A percentile compares a stretch with the other conserved stretches of the same genome.
Evolutionary conservation across 2,113 vertebrate genomes (phyloP).

Genomic region (Sturnira hondurensis): DNA sequence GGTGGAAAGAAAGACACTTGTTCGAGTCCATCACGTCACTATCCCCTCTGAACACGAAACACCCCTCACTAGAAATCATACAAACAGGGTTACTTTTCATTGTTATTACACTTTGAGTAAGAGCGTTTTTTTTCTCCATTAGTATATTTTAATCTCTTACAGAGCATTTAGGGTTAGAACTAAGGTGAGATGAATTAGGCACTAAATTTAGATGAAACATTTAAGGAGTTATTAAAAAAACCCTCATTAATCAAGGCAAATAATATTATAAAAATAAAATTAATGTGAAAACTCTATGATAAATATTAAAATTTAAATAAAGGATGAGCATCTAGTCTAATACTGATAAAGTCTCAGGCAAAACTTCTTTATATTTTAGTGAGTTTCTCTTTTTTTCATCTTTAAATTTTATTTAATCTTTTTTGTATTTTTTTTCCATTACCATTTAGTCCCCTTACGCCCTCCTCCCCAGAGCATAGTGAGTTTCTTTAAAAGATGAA

Average conservation of each 20-base stretch:
- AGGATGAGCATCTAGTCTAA: background rate
- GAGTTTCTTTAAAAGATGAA: slow-evolving; percentile 22
- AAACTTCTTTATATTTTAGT: background rate
- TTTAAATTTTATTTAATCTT: too few relatives aligned
- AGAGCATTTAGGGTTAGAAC: background rate
- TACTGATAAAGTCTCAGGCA: background rate
- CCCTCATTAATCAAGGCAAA: background rate
- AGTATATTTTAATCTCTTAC: background rate
- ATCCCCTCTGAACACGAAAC: background rate
- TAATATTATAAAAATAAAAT: background rate
- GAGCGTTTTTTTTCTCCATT: background rate
- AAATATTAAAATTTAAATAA: slow-evolving; percentile 38
- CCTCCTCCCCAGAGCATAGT: background rate
- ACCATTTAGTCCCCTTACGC: too few relatives aligned
- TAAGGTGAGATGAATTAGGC: background rate
- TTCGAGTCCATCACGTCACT: background rate
- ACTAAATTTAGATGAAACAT: slow-evolving; percentile 9
- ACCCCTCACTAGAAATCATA: background rate
- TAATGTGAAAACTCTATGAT: background rate
- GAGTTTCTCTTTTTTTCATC: background rate
- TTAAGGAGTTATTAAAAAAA: background rate
- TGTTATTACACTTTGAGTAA: background rate
- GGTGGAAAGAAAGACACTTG: background rate
- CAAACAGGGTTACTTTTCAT: background rate
- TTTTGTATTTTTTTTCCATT: too few relatives aligned